A percentile compares a stretch with the other conserved stretches of the same genome.
phyloP scores from a whole-genome alignment of 2,113 vertebrate genomes.

The Oryzias celebensis region DNA sequence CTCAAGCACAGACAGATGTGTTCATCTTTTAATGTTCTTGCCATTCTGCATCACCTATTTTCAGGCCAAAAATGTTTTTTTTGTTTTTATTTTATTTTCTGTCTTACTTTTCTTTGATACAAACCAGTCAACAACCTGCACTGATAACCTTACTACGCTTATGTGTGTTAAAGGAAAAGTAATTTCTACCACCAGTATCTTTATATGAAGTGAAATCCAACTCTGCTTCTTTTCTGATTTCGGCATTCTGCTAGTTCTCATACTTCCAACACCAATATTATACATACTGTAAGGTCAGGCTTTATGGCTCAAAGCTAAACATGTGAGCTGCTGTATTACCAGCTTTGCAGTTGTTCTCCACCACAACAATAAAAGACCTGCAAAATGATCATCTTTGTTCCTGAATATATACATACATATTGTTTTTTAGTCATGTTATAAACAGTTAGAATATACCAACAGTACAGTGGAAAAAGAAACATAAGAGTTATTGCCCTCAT shows the following conservation, averaged over 20 bases:
- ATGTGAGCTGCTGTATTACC: slow-evolving; percentile 51
- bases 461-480: slow-evolving; percentile 67
- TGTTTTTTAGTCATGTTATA: slow-evolving; percentile 38
- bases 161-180: slow-evolving; percentile 4
- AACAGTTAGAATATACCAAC: slow-evolving; percentile 49
- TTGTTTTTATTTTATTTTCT: background rate
- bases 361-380: slow-evolving; percentile 46
- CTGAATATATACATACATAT: slow-evolving; percentile 61
- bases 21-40: slow-evolving; percentile 74
- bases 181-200: slow-evolving; percentile 5
- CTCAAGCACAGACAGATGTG: slow-evolving; percentile 74
- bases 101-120: slow-evolving; percentile 7
- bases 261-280: slow-evolving; percentile 49
- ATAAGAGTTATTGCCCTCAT: slow-evolving; percentile 76
- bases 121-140: slow-evolving; percentile 32
- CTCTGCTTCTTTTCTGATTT: slow-evolving; percentile 18
- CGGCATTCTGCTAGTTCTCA: slow-evolving; percentile 17
- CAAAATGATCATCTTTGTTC: slow-evolving; percentile 54
- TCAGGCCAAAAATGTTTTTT: slow-evolving; percentile 14
- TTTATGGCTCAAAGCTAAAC: slow-evolving; percentile 70
- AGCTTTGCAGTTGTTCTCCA: slow-evolving; percentile 43
- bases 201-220: slow-evolving; percentile 15
- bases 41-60: slow-evolving; percentile 35
- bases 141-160: slow-evolving; percentile 15
- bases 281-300: slow-evolving; percentile 51